Percentiles rank a stretch among this genome's conserved stretches.
Evolutionary conservation across 2,113 vertebrate genomes (phyloP).

Genomic region (Melanotaenia duboulayi): DNA sequence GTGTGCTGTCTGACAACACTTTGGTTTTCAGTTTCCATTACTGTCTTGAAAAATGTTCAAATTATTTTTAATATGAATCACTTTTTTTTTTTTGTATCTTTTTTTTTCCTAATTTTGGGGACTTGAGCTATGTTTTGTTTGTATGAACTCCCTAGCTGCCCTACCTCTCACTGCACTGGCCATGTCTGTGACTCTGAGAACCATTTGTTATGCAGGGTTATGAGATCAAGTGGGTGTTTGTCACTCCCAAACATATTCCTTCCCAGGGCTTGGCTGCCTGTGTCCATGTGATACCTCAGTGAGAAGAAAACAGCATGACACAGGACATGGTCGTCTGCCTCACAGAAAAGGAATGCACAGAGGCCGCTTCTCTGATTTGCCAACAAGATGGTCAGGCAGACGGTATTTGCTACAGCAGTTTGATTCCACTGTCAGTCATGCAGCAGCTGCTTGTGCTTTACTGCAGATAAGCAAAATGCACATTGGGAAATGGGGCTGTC

Average conservation of each 20-base stretch:
- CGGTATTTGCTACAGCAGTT: constrained; percentile 29
- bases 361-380: constrained; percentile 46
- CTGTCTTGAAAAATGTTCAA: no score
- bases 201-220: constrained; percentile 66
- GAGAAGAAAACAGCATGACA: constrained; percentile 60
- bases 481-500: background rate
- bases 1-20: no score
- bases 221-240: constrained; percentile 69
- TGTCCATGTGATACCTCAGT: constrained; percentile 55
- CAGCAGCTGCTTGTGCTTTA: constrained; percentile 45
- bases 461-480: constrained; percentile 44
- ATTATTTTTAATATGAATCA: no score
- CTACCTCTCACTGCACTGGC: constrained; percentile 12
- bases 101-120: background rate
- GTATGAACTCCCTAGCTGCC: constrained; percentile 11
- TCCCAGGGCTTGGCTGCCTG: constrained; percentile 59
- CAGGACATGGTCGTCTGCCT: constrained; percentile 34
- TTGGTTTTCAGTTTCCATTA: no score
- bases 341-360: constrained; percentile 27
- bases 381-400: constrained; percentile 49
- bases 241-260: constrained; percentile 62
- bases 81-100: no score
- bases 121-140: constrained; percentile 8
- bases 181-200: constrained; percentile 37
- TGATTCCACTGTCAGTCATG: constrained; percentile 55